A percentile compares a stretch with the other conserved stretches of the same genome.
These are phyloP conservation scores for Synanthedon myopaeformis DNA, from an alignment of 2,888 invertebrate species.

Conservation along the genomic window DNA sequence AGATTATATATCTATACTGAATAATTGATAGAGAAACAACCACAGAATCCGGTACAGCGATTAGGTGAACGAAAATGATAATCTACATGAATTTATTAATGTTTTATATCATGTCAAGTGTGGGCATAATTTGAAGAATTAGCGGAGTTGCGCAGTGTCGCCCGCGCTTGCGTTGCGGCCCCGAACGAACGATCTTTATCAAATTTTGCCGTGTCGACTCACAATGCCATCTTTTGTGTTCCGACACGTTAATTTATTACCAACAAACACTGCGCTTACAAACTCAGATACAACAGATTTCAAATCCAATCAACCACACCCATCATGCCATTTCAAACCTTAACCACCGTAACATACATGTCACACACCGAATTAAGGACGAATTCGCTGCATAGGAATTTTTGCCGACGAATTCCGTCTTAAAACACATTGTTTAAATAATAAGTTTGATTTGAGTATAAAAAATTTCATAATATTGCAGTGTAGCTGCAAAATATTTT, in stretches of 20 bases:
- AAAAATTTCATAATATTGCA: too few species aligned
- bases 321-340: slow-evolving; percentile 8
- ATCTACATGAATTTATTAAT: slow-evolving; percentile 3
- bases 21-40: too few species aligned
- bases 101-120: slow-evolving; percentile 15
- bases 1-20: too few species aligned
- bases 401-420: slow-evolving; percentile 9
- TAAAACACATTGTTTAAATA: slow-evolving; percentile 5
- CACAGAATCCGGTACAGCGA: not conserved
- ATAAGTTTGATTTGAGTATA: not conserved
- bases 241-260: slow-evolving; percentile 62
- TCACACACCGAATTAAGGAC: not conserved
- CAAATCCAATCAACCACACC: slow-evolving; percentile 35
- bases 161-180: slow-evolving; percentile 11
- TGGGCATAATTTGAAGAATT: slow-evolving; percentile 21
- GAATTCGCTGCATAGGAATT: slow-evolving; percentile 3
- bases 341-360: slow-evolving; percentile 3
- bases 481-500: too few species aligned
- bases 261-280: slow-evolving; percentile 50
- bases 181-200: slow-evolving; percentile 47
- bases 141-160: slow-evolving; percentile 15
- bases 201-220: slow-evolving; percentile 57
- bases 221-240: slow-evolving; percentile 65
- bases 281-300: slow-evolving; percentile 42
- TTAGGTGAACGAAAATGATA: not conserved